Percentiles rank a stretch among this genome's conserved stretches.
phyloP scores from a whole-genome alignment of 2,113 vertebrate genomes.

The Coptodon rendalli region DNA sequence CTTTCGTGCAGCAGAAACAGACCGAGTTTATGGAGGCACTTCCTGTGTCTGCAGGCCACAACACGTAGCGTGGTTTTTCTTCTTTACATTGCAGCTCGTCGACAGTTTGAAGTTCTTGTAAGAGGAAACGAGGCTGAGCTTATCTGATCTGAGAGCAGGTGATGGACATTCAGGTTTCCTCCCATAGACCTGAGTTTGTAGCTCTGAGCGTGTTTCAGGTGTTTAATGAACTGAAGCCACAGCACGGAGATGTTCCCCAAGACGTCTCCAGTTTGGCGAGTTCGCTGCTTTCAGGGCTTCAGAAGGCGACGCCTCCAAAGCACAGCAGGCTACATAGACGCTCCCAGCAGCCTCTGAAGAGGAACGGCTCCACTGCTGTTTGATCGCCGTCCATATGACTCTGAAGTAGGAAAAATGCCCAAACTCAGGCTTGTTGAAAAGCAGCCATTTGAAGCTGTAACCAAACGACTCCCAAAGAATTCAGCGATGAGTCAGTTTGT shows the following conservation, averaged over 20 bases:
- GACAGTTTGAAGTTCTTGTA: background rate
- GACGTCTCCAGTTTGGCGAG: background rate
- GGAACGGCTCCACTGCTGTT: background rate
- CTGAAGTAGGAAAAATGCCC: background rate
- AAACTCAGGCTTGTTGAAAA: background rate
- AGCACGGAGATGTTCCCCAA: background rate
- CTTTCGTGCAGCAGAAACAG: background rate
- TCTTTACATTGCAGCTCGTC: background rate
- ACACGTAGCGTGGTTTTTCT: background rate
- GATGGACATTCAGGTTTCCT: background rate
- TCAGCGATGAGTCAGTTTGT: background rate
- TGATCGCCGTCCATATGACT: fast-evolving
- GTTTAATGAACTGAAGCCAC: background rate
- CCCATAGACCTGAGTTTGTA: background rate
- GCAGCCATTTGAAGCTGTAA: background rate
- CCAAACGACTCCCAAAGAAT: background rate
- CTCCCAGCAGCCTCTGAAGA: background rate
- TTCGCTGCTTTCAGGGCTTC: background rate
- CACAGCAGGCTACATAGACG: fast-evolving
- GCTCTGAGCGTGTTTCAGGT: background rate
- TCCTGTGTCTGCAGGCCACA: background rate
- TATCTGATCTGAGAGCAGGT: background rate
- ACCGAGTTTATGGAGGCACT: background rate
- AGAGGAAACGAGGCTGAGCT: background rate
- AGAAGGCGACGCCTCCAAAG: background rate